phyloP scores from a whole-genome alignment of 2,113 vertebrate genomes.

The Passer domesticus region DNA sequence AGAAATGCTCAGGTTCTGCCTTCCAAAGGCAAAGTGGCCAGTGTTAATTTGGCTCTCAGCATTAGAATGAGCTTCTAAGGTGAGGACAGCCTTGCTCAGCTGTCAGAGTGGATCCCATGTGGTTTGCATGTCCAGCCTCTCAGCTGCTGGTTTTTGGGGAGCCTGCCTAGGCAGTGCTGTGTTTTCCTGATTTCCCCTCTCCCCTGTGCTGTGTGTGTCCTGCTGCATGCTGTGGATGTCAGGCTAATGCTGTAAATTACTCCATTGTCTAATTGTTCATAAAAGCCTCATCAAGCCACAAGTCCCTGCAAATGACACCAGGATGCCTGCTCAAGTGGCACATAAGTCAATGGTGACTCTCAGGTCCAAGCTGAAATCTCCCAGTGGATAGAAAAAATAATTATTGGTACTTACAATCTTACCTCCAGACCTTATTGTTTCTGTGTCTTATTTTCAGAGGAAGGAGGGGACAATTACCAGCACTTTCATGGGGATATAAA shows the following conservation, averaged over 20 bases:
- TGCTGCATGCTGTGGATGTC: neutral
- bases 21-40: neutral
- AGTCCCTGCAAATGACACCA: neutral
- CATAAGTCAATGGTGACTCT: neutral
- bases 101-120: neutral
- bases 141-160: neutral
- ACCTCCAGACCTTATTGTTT: neutral
- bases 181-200: neutral
- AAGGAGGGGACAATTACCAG: neutral
- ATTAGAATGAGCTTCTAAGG: neutral
- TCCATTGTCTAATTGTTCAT: neutral
- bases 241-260: slow-evolving; percentile 15
- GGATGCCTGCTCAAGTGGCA: neutral
- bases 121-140: neutral
- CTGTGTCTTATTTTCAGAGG: neutral
- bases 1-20: neutral
- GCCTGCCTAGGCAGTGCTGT: neutral
- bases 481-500: neutral
- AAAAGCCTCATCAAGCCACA: slow-evolving; percentile 13
- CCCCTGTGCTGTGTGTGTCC: neutral
- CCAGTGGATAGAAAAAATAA: neutral
- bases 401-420: neutral
- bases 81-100: neutral
- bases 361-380: neutral
- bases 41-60: neutral